A percentile compares a stretch with the other conserved stretches of the same genome.
phyloP scores from a whole-genome alignment of 2,888 invertebrate species.

The Sinotaia quadrata region DNA sequence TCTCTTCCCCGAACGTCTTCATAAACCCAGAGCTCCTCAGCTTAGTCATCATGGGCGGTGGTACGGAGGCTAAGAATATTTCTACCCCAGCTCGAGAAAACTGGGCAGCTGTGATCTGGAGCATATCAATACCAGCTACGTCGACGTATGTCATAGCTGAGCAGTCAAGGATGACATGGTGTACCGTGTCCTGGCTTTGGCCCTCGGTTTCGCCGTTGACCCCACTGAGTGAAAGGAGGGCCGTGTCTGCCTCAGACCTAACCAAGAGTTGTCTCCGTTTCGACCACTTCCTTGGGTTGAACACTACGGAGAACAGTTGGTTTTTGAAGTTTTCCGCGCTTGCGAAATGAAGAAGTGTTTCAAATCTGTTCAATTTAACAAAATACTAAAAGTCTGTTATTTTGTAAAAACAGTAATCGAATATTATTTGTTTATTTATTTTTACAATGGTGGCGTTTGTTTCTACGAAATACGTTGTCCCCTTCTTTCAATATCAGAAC shows the following conservation, averaged over 20 bases:
- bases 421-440: no score
- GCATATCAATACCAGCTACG: conserved; percentile 54
- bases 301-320: conserved; percentile 21
- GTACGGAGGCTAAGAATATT: conserved; percentile 54
- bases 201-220: background rate
- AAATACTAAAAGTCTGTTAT: no score
- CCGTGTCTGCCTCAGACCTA: background rate
- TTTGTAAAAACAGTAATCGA: no score
- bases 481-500: no score
- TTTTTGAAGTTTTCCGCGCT: conserved; percentile 38
- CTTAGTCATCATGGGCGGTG: conserved; percentile 41
- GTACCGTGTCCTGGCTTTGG: background rate
- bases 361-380: conserved; percentile 16
- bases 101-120: conserved; percentile 54
- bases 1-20: conserved; percentile 38
- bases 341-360: conserved; percentile 32
- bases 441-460: no score
- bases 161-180: conserved; percentile 57
- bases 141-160: conserved; percentile 61
- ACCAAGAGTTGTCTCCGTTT: background rate
- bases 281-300: conserved; percentile 1
- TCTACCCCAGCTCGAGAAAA: conserved; percentile 37
- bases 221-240: background rate
- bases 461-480: no score
- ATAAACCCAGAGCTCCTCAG: conserved; percentile 49